phyloP scores from a whole-genome alignment of 2,113 vertebrate genomes.

The Cercocebus atys region DNA sequence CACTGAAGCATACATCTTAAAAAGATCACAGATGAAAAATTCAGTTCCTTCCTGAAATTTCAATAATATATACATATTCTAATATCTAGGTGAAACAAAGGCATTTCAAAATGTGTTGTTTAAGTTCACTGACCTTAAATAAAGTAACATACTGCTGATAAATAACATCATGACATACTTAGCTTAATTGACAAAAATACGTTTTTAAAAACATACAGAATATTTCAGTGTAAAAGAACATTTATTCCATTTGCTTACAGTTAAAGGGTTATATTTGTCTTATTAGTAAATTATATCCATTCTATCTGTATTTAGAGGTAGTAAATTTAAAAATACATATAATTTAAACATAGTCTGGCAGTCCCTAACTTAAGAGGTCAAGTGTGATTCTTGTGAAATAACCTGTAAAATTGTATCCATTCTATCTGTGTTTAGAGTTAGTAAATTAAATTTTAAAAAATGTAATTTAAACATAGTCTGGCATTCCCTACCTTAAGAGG shows the following conservation, averaged over 20 bases:
- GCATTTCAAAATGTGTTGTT: background rate
- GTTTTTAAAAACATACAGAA: background rate
- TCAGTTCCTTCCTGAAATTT: background rate
- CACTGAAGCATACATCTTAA: background rate
- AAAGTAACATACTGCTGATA: background rate
- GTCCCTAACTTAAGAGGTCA: background rate
- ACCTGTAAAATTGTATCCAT: background rate
- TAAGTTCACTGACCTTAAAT: background rate
- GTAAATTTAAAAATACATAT: background rate
- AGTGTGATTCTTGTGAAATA: background rate
- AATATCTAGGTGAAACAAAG: background rate
- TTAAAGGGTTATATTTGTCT: background rate
- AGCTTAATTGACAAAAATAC: background rate
- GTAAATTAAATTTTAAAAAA: background rate
- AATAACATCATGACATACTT: background rate
- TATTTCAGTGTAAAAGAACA: background rate
- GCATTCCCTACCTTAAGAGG: background rate
- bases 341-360: slow-evolving; percentile 8
- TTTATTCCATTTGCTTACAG: background rate
- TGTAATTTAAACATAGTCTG: background rate
- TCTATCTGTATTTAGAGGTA: slow-evolving; percentile 7
- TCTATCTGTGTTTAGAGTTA: slow-evolving; percentile 7
- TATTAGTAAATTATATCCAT: background rate
- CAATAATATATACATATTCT: background rate
- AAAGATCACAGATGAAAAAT: background rate